These are phyloP conservation scores for Cheilosia impressa DNA, from an alignment of 2,888 invertebrate species.

Conservation along the genomic window DNA sequence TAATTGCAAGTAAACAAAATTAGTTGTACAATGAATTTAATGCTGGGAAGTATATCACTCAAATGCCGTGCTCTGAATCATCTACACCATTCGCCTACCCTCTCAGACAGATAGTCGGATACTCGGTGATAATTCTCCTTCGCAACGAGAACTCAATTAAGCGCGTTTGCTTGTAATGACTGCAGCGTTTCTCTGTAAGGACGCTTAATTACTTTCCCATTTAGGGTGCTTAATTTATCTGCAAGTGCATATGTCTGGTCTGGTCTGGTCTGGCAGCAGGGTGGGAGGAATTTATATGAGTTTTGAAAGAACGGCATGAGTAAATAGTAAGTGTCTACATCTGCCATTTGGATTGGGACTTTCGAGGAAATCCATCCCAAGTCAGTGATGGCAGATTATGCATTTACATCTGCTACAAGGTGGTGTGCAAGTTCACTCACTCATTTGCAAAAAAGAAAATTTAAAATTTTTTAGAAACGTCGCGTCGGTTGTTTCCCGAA, in stretches of 20 bases:
- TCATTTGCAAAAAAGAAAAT: slow-evolving; percentile 1
- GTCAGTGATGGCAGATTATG: not conserved
- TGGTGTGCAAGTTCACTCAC: too few species aligned
- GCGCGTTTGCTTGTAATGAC: slow-evolving; percentile 63
- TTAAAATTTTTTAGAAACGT: slow-evolving; percentile 10
- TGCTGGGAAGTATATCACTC: slow-evolving; percentile 47
- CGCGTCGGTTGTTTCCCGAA: not conserved
- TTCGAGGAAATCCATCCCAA: not conserved
- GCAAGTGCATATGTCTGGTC: slow-evolving; percentile 45
- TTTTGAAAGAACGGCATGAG: not conserved
- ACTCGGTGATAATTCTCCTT: slow-evolving; percentile 46
- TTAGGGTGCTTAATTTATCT: slow-evolving; percentile 62
- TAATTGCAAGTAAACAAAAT: slow-evolving; percentile 62
- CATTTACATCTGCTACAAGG: not conserved
- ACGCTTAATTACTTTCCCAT: slow-evolving; percentile 67
- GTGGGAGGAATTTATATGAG: not conserved
- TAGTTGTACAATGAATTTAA: slow-evolving; percentile 59
- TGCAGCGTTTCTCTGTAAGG: slow-evolving; percentile 40
- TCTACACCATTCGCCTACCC: not conserved
- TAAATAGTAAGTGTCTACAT: not conserved
- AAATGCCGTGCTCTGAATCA: slow-evolving; percentile 37
- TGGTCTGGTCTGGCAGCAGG: not conserved
- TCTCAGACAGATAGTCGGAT: not conserved
- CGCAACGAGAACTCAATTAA: slow-evolving; percentile 56
- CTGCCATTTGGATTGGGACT: not conserved